Conservation (phyloP, 2,113 vertebrate genomes). For the Oceanodroma tethys region DNA sequence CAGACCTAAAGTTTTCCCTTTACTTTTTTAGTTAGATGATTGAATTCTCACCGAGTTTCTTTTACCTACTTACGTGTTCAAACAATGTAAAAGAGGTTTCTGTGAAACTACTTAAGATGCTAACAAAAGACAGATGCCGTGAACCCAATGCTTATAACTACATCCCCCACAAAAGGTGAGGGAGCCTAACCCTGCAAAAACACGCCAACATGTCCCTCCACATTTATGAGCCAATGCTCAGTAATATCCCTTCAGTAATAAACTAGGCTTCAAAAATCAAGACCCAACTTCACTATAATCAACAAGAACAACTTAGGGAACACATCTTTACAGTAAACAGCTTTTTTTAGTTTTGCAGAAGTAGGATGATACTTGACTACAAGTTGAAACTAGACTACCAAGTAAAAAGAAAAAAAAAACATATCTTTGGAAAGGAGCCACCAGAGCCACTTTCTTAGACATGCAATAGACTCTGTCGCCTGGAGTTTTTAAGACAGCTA, state of each 20-base stretch:
- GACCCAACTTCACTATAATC: too few species aligned
- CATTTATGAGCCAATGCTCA: background rate
- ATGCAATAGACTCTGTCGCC: background rate
- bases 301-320: background rate
- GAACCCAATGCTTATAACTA: background rate
- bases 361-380: background rate
- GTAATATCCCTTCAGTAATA: background rate
- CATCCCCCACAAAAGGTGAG: background rate
- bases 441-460: background rate
- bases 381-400: background rate
- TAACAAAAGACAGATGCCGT: background rate
- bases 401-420: background rate
- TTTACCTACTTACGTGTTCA: fast-evolving
- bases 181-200: background rate
- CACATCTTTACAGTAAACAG: background rate
- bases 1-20: background rate
- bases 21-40: background rate
- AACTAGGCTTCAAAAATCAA: background rate
- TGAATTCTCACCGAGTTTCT: background rate
- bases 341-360: background rate
- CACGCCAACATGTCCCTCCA: fast-evolving
- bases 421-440: background rate
- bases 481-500: background rate
- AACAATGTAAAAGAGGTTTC: background rate
- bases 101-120: background rate